phyloP scores from a whole-genome alignment of 2,113 vertebrate genomes.

The Cervus canadensis region DNA sequence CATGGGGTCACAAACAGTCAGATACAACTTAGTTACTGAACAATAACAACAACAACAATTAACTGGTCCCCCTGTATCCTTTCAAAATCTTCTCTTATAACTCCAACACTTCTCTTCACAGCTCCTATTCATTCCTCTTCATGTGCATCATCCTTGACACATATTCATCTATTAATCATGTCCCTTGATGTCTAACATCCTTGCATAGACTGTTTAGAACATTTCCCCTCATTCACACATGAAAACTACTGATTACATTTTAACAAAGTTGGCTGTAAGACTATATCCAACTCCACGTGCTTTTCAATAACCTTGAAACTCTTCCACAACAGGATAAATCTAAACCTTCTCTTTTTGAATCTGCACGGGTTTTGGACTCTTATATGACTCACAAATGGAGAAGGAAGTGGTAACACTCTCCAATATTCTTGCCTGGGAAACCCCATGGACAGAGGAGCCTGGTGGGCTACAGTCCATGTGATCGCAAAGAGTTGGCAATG shows the following conservation, averaged over 20 bases:
- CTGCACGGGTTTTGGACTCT: not conserved
- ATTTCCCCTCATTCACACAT: not conserved
- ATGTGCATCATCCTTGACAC: not conserved
- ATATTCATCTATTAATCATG: not conserved
- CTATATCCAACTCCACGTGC: fast-evolving
- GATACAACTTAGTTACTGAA: not conserved
- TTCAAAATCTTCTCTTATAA: not conserved
- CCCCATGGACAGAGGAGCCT: not conserved
- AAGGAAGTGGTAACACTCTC: not conserved
- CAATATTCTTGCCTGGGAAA: not conserved
- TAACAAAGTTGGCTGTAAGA: not conserved
- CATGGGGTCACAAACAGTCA: not conserved
- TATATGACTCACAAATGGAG: not conserved
- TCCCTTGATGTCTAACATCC: not conserved
- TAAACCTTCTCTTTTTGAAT: not conserved
- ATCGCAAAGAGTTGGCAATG: fast-evolving
- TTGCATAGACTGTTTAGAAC: not conserved
- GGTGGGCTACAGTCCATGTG: not conserved
- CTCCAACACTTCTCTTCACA: not conserved
- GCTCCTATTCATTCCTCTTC: not conserved
- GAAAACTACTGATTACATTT: not conserved
- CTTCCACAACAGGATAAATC: not conserved
- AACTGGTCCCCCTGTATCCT: not conserved
- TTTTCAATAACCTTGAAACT: not conserved
- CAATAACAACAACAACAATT: not conserved